phyloP scores from a whole-genome alignment of 2,888 invertebrate species.

The Eubasilissa splendida region DNA sequence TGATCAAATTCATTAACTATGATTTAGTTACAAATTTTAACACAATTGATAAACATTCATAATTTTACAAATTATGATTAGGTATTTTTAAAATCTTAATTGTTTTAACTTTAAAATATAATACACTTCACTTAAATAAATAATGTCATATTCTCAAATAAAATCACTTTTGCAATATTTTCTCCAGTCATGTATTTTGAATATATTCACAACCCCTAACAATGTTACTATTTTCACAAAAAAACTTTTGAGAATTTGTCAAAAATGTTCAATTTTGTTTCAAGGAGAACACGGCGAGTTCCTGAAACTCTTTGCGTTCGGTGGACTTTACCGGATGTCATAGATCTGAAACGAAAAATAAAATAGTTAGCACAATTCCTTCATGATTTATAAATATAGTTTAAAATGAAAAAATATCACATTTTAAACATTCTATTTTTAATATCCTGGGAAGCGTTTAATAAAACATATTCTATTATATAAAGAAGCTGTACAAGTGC shows the following conservation, averaged over 20 bases:
- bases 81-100: neutral
- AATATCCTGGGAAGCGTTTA: no score
- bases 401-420: no score
- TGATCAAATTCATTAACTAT: no score
- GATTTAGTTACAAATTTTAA: no score
- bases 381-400: no score
- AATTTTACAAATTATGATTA: neutral
- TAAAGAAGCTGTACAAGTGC: no score
- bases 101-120: neutral
- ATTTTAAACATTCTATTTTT: no score
- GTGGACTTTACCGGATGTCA: slow-evolving; percentile 52
- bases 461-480: no score
- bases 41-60: neutral
- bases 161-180: neutral
- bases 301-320: slow-evolving; percentile 49
- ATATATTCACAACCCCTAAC: neutral
- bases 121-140: slow-evolving; percentile 4
- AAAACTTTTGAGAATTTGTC: neutral
- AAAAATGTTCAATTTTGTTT: slow-evolving; percentile 41
- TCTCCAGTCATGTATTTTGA: neutral
- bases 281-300: slow-evolving; percentile 53
- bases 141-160: neutral
- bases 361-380: neutral
- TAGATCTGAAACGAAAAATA: slow-evolving; percentile 68
- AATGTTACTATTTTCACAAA: neutral